Percentiles rank a stretch among this genome's conserved stretches.
These are phyloP conservation scores for Xiphophorus birchmanni DNA, from an alignment of 2,797 vertebrate species.

Conservation along the genomic window DNA sequence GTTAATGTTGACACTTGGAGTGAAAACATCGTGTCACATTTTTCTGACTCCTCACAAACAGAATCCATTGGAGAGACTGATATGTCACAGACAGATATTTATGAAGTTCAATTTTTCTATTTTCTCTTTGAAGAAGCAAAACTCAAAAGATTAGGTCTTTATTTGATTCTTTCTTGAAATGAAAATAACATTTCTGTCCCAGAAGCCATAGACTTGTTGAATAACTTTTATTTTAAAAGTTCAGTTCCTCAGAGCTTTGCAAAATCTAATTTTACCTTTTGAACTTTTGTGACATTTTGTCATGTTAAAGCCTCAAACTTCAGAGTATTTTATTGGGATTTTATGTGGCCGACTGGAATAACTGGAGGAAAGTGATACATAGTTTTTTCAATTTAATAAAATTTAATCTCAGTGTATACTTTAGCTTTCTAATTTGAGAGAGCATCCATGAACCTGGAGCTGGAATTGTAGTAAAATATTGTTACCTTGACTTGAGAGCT, in stretches of 20 bases:
- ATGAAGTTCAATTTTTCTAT: too few relatives aligned
- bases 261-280: neutral
- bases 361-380: neutral
- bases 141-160: neutral
- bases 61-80: slow-evolving; percentile 1
- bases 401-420: neutral
- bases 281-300: neutral
- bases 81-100: neutral
- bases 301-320: neutral
- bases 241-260: neutral
- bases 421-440: neutral
- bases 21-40: neutral
- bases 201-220: neutral
- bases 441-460: neutral
- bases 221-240: neutral
- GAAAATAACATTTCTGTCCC: neutral
- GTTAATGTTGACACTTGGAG: slow-evolving; percentile 10
- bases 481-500: too few relatives aligned
- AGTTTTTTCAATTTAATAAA: neutral
- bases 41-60: neutral
- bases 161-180: neutral
- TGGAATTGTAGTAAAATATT: neutral
- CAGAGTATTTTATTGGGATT: neutral
- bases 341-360: neutral
- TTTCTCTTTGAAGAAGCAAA: neutral